Base-by-base conservation (phyloP, 2,797 vertebrate genomes). In the Gallinago solitaria region DNA sequence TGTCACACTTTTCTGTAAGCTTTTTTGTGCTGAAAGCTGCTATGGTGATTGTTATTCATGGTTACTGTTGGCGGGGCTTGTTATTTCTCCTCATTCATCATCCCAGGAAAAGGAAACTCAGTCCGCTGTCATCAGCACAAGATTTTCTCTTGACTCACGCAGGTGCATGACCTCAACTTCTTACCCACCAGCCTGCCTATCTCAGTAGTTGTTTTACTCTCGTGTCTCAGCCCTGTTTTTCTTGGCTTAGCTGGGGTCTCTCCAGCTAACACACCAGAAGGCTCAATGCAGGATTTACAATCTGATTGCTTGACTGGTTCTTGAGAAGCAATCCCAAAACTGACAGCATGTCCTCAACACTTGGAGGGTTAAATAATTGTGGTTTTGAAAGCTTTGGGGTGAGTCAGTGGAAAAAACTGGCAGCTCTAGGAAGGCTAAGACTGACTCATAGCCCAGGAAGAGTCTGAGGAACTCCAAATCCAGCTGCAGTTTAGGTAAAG, bases 341-440 rank as follows among this genome's bases (percentile, higher is more conserved):
- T 86, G 64, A 43, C 47, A 68, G 64, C 2, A 12, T 56, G 45
- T 82, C 65, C 78, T 41, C 50, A 91, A 71, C 75, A 59, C 15
- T 83, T 78, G 50, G 61, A 90, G 78, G 50, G 83, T 94, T 95
- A 96, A 95, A 75, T 71, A 81, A 56, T 48, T 93, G 83, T 59
- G 67, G 68, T 17, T 79, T 96, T 47, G 63, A 69, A 87, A 84
- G 75, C 53, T 88, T 96, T 91, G 56, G 67, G 57, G 43, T 93
- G 87, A 93, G 30, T 87, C 94, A 79, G 21, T 96, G 93, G 95
- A 97, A 97, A 97, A 95, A 88, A 75, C 73, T 79, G 71, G 76
- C 83, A 89, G 73, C 57, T 79, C 59, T 69, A 87, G 64, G 61
- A 95, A 92, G 78, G 18, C 64, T 96, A 79, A 81, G 85, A n/a